Base-by-base conservation (phyloP, 2,888 invertebrate genomes). In the Perizoma flavofasciatum region DNA sequence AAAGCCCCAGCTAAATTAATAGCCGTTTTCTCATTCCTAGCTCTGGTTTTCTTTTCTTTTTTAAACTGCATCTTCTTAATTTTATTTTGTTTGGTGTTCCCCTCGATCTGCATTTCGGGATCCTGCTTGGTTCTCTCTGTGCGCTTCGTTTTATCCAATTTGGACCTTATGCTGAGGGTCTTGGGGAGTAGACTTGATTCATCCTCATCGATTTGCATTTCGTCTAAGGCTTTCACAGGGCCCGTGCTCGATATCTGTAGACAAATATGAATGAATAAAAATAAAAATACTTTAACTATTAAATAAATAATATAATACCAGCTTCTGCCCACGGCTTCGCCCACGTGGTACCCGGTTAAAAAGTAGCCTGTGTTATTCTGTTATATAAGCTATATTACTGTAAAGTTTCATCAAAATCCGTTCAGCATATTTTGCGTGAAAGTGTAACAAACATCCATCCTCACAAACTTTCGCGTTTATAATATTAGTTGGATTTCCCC, bases 61-160 rank as follows among this genome's bases (percentile, higher is more conserved):
- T 96, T 96, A 63, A 95, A 95, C 65, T 94, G 93, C 63, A 80
- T 82, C 75, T 91, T 92, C 33, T 85, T 85, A 39, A 90, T 41
- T 70, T 89, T 83, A 58, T 92, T 92, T 37, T 78, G 82, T 68
- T 88, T 91, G 0, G 93, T 84, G 78, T 95, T 95, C 63, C 96
- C 96, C 80, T 96, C 95, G 52, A 96, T 79, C 49, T 93, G 88
- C 92, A 95, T 94, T 77, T 94, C 93, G 0, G 95, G 94, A 82
- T 96, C 95, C 3, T 72, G 60, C 77, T 94, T 95, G 37, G 78
- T 71, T 46, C 78, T 75, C 64, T 86, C 88, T 1, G 76, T 74
- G 10, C 81, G 71, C 32, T 79, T 81, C 22, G 73, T 79, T 68
- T 90, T 90, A 10, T 82, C 83, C 47, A 88, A 73, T 74, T 86